Evolutionary conservation across 1,140 invertebrate species (phyloP).

Genomic region (Scaptomyza pallida): DNA sequence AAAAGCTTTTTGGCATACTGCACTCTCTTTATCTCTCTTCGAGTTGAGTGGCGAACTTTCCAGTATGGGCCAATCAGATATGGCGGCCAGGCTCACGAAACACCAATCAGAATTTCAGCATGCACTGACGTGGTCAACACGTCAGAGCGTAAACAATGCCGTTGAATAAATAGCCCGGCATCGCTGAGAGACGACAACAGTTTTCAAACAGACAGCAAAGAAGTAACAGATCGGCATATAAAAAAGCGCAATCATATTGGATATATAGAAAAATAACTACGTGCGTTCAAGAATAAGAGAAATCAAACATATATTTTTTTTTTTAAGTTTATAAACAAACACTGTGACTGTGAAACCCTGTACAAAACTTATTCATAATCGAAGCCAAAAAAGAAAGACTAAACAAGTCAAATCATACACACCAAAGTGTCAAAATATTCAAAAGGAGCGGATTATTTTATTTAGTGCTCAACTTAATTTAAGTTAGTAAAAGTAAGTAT

Average conservation of each 20-base stretch:
- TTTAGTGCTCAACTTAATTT: conserved; percentile 44
- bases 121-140: conserved; percentile 68
- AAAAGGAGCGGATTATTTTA: conserved; percentile 40
- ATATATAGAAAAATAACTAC: conserved; percentile 17
- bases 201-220: conserved; percentile 72
- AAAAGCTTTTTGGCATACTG: conserved; percentile 14
- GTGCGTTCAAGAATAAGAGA: conserved; percentile 38
- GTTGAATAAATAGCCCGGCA: conserved; percentile 66
- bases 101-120: conserved; percentile 56
- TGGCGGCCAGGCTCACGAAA: conserved; percentile 34
- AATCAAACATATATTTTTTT: conserved; percentile 28
- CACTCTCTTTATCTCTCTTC: conserved; percentile 33
- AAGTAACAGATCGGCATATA: conserved; percentile 57
- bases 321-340: conserved; percentile 22
- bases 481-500: conserved; percentile 74
- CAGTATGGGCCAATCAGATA: conserved; percentile 30
- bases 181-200: conserved; percentile 57
- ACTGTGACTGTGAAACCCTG: conserved; percentile 55
- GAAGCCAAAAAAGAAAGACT: conserved; percentile 68
- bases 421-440: conserved; percentile 57
- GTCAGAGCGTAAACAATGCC: conserved; percentile 50
- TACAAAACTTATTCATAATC: conserved; percentile 48
- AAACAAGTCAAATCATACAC: conserved; percentile 29
- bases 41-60: conserved; percentile 24
- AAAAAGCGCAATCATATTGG: conserved; percentile 31